phyloP scores from a whole-genome alignment of 2,797 vertebrate genomes.

The Caiman crocodilus region DNA sequence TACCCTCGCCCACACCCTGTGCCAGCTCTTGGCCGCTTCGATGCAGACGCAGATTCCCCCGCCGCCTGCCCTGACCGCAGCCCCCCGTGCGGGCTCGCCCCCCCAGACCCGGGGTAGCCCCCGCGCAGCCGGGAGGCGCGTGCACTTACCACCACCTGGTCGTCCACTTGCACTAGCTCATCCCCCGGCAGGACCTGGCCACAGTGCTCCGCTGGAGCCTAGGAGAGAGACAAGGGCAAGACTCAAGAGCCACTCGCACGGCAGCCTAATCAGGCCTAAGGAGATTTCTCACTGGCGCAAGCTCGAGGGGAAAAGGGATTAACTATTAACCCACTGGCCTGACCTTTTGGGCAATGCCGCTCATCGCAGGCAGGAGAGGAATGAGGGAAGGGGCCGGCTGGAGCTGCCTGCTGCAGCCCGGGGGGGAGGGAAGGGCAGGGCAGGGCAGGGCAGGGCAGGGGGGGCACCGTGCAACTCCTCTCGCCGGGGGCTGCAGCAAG shows the following conservation, averaged over 20 bases:
- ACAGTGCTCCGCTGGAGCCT: slow-evolving; percentile 81
- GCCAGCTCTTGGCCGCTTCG: not conserved
- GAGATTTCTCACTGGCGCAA: not conserved
- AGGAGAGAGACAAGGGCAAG: not conserved
- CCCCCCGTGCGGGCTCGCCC: not conserved
- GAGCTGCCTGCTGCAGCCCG: rapidly evolving
- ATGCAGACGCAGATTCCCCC: not conserved
- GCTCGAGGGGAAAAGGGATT: not conserved
- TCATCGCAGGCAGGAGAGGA: rapidly evolving
- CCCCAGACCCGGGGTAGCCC: not conserved
- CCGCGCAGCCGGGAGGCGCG: too few relatives aligned
- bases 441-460: too few relatives aligned
- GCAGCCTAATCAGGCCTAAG: not conserved
- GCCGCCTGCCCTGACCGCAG: not conserved
- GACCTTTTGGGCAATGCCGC: not conserved
- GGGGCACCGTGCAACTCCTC: too few relatives aligned
- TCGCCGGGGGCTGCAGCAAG: rapidly evolving
- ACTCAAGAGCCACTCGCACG: not conserved
- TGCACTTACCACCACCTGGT: slow-evolving; percentile 93
- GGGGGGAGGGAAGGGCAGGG: not conserved
- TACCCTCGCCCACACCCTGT: not conserved
- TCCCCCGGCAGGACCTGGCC: slow-evolving; percentile 89
- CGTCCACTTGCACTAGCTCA: slow-evolving; percentile 94
- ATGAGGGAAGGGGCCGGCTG: not conserved
- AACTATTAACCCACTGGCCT: slow-evolving; percentile 30